Percentiles rank a stretch among this genome's conserved stretches.
Evolutionary conservation across 2,888 invertebrate species (phyloP).

Genomic region (Scaptomyza cyrtandrae): DNA sequence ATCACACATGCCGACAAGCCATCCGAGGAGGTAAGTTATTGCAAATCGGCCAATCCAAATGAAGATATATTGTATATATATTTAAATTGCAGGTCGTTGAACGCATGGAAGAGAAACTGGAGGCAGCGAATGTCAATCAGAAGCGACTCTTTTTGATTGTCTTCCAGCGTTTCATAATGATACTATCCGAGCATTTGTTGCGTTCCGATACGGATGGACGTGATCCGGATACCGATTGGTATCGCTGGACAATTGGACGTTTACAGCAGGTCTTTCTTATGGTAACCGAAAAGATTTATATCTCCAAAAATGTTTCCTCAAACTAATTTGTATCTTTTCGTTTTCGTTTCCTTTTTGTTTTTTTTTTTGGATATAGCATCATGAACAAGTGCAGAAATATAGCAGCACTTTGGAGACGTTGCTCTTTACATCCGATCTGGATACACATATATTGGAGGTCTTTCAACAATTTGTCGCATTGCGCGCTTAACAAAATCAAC

Average conservation of each 20-base stretch:
- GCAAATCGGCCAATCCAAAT: too few relatives aligned
- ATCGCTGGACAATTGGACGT: slow-evolving; percentile 97
- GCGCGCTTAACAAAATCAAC: slow-evolving; percentile 74
- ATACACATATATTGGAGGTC: slow-evolving; percentile 97
- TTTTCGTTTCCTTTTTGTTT: too few relatives aligned
- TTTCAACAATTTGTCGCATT: slow-evolving; percentile 99
- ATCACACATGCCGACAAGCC: slow-evolving; percentile 86
- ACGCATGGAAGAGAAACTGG: slow-evolving; percentile 97
- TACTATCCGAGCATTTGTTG: slow-evolving; percentile 97
- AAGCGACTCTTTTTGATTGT: slow-evolving; percentile 98
- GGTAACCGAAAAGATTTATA: slow-evolving; percentile 85
- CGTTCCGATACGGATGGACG: slow-evolving; percentile 96
- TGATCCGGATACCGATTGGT: slow-evolving; percentile 97
- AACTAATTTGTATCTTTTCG: too few relatives aligned
- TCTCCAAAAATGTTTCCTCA: too few relatives aligned
- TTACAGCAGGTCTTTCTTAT: slow-evolving; percentile 97
- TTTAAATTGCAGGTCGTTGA: slow-evolving; percentile 89
- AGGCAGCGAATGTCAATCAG: slow-evolving; percentile 97
- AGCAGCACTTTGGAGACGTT: slow-evolving; percentile 97
- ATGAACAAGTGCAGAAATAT: slow-evolving; percentile 98
- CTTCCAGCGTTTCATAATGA: slow-evolving; percentile 99
- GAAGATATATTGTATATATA: too few relatives aligned
- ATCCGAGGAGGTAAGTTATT: slow-evolving; percentile 86
- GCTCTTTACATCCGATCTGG: slow-evolving; percentile 97
- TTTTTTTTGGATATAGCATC: too few relatives aligned